phyloP scores from a whole-genome alignment of 2,888 invertebrate genomes.

The Druceiella hillmani region DNA sequence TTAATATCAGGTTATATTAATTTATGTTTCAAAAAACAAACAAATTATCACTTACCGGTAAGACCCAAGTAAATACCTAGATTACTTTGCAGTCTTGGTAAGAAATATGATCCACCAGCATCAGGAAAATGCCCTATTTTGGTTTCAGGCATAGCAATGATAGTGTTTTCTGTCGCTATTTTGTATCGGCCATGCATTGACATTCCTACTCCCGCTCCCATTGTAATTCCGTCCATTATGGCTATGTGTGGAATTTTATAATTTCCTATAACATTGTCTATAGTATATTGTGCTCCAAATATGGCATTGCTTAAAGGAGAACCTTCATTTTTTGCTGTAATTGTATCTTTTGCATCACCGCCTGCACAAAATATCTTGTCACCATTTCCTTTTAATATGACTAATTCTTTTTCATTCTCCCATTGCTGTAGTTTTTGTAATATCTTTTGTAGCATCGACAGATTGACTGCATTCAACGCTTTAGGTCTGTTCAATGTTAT shows the following conservation, averaged over 20 bases:
- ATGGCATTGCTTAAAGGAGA: constrained; percentile 54
- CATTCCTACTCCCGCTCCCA: constrained; percentile 89
- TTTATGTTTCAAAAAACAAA: too few species aligned
- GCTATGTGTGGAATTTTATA: constrained; percentile 78
- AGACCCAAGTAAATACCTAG: constrained; percentile 77
- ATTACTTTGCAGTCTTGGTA: constrained; percentile 68
- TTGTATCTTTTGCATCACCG: constrained; percentile 74
- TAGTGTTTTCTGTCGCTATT: constrained; percentile 78
- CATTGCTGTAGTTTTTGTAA: constrained; percentile 61
- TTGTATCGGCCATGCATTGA: constrained; percentile 83
- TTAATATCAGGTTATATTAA: too few species aligned
- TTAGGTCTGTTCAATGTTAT: constrained; percentile 60
- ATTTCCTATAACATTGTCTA: constrained; percentile 73
- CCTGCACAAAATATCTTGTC: constrained; percentile 92
- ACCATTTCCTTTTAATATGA: constrained; percentile 65
- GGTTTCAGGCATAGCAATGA: constrained; percentile 93
- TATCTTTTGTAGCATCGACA: constrained; percentile 63
- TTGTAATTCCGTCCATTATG: constrained; percentile 80
- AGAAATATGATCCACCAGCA: constrained; percentile 80
- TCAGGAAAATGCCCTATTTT: constrained; percentile 86
- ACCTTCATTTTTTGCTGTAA: constrained; percentile 49
- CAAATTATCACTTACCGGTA: constrained; percentile 63
- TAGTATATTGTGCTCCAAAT: constrained; percentile 70
- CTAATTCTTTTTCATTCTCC: constrained; percentile 53
- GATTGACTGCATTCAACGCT: constrained; percentile 61